Percentiles rank a stretch among this genome's conserved stretches.
Conservation (phyloP, 1,140 invertebrate species). For the Drosophila kikkawai region DNA sequence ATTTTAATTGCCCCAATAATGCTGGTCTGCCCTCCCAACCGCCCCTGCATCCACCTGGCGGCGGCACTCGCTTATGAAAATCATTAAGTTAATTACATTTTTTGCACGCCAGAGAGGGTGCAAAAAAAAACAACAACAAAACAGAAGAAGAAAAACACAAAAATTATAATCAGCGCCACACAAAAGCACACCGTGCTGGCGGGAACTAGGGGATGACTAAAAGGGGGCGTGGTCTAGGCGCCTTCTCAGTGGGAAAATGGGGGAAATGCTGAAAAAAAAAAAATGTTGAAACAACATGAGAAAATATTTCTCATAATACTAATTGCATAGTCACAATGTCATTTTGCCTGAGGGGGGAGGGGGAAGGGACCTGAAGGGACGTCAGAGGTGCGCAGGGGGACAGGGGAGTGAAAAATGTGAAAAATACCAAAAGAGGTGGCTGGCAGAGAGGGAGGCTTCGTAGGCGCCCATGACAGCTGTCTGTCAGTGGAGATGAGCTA, state of each 20-base stretch:
- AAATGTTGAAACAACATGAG: conserved; percentile 63
- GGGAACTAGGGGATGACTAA: conserved; percentile 7
- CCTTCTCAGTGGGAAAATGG: conserved; percentile 21
- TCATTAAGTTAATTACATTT: conserved; percentile 84
- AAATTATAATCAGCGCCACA: conserved; percentile 81
- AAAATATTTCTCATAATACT: conserved; percentile 84
- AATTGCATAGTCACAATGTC: conserved; percentile 85
- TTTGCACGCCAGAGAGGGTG: conserved; percentile 64
- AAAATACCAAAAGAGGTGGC: conserved; percentile 11
- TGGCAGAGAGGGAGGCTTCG: neutral
- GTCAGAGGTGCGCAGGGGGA: neutral
- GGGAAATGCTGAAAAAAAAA: conserved; percentile 13
- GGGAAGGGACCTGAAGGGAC: neutral
- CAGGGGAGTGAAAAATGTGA: neutral
- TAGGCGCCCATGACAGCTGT: conserved; percentile 66
- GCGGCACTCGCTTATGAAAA: conserved; percentile 72
- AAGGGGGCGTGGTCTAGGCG: conserved; percentile 9
- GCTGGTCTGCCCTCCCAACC: conserved; percentile 1
- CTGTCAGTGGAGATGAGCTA: conserved; percentile 57
- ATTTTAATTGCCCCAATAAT: conserved; percentile 80
- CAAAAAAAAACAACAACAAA: conserved; percentile 21
- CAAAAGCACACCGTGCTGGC: conserved; percentile 72
- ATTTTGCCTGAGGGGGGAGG: conserved; percentile 61
- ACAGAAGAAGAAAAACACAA: conserved; percentile 46
- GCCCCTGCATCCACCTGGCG: conserved; percentile 20